Percentiles rank a stretch among this genome's conserved stretches.
Evolutionary conservation across 2,113 vertebrate species (phyloP).

Genomic region (Formicarius rufipectus): DNA sequence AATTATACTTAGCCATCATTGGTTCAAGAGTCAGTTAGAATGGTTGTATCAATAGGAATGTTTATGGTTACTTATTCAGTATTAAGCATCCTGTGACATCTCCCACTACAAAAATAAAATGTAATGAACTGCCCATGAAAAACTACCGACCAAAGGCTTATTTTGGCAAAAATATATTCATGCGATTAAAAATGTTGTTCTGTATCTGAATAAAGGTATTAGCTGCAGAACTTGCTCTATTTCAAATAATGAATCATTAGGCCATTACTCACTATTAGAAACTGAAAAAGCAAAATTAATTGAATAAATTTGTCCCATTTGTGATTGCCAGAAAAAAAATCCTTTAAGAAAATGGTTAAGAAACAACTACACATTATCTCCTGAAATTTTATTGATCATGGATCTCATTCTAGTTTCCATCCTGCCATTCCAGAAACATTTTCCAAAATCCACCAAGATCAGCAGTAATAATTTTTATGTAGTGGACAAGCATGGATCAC

Average conservation of each 20-base stretch:
- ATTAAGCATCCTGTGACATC: neutral
- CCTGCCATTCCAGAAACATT: neutral
- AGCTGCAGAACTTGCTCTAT: neutral
- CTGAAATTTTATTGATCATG: neutral
- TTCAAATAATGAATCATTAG: neutral
- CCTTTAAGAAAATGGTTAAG: neutral
- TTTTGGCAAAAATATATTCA: neutral
- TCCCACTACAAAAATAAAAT: neutral
- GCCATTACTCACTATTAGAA: neutral
- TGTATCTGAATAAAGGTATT: neutral
- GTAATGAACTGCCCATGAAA: neutral
- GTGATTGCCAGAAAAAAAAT: neutral
- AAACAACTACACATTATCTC: neutral
- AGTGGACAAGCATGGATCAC: neutral
- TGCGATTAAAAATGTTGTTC: neutral
- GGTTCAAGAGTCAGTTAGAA: neutral
- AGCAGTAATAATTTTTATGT: neutral
- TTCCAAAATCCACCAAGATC: neutral
- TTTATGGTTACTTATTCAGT: neutral
- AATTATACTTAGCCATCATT: neutral
- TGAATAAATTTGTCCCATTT: neutral
- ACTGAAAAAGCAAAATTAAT: neutral
- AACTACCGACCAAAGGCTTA: neutral
- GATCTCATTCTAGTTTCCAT: neutral
- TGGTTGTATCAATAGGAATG: neutral